phyloP scores from a whole-genome alignment of 2,888 invertebrate genomes.

The Gymnocheta viridis region DNA sequence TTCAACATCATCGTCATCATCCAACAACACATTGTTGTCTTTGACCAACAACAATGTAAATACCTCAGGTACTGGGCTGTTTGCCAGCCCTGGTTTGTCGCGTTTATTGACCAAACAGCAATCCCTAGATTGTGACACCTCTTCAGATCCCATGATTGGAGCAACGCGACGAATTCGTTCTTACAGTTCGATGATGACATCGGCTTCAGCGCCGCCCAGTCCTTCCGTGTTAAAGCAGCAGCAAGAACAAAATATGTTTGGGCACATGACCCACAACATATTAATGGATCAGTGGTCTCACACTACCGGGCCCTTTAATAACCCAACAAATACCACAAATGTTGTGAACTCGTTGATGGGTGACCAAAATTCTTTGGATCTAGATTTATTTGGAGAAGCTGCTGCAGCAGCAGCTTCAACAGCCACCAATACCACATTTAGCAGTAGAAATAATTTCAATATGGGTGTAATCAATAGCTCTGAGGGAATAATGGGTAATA shows the following conservation, averaged over 20 bases:
- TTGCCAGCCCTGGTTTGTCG: conserved; percentile 91
- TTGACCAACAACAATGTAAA: conserved; percentile 25
- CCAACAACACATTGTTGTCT: conserved; percentile 21
- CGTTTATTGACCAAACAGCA: conserved; percentile 83
- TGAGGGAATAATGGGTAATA: conserved; percentile 36
- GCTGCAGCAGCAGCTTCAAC: conserved; percentile 54
- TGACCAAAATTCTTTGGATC: conserved; percentile 79
- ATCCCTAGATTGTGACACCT: conserved; percentile 77
- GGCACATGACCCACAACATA: conserved; percentile 51
- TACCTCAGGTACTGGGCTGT: conserved; percentile 76
- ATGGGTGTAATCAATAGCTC: conserved; percentile 8
- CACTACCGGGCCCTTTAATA: conserved; percentile 42
- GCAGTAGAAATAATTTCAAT: conserved; percentile 67
- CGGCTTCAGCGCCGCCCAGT: conserved; percentile 86
- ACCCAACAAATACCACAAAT: conserved; percentile 61
- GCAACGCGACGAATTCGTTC: conserved; percentile 76
- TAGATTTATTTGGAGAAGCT: conserved; percentile 76
- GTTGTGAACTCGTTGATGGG: conserved; percentile 68
- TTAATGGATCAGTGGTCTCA: conserved; percentile 63
- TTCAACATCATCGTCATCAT: conserved; percentile 53
- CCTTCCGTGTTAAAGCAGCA: conserved; percentile 82
- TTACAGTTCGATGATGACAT: conserved; percentile 77
- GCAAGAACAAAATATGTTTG: conserved; percentile 69
- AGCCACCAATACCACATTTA: conserved; percentile 41
- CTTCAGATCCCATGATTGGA: conserved; percentile 80